Base-by-base conservation (phyloP, 2,888 invertebrate species). In the Exephanes ischioxanthus region DNA sequence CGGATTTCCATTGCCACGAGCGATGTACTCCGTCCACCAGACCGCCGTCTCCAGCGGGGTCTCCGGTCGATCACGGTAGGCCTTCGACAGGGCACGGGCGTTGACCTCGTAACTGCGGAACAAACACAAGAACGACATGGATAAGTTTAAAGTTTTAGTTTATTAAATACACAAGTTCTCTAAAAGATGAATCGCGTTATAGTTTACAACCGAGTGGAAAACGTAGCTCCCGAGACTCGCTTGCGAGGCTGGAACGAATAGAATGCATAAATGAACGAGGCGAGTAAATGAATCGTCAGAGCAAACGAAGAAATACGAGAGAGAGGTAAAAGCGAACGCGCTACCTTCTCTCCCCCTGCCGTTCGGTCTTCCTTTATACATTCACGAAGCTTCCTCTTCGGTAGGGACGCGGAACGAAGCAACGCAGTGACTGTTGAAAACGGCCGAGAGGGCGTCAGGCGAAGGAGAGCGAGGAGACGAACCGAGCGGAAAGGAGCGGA, bases 1-100 rank as follows among this genome's bases (percentile, higher is more conserved):
- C 2, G 80, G 75, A 53, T 81, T 72, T 66, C 89, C 89, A 76
- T 89, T 88, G n/a, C 88, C 88, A 26, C 90, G 86, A 2, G 87
- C 89, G 0, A 88, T 63, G 71, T 89, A 90, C 76, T 90, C 90
- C 9, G 86, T 80, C 90, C 90, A 90, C 90, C 90, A 90, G 26
- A 90, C 86, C 26, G 90, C 89, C 3, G 87, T 89, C 53, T 89
- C 84, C 61, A 89, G 37, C 37, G 90, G 86, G 30, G 80, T 80
- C 48, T 68, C 41, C 11, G 89, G 88, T 48, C 90, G 88, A 76
- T 90, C 90, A 19, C 70, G 80, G 83, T 88, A 89, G 68, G 87
- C 88, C 68, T 76, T 84, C 63, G 89, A 86, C 11, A 90, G 86
- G n/a, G 84, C 83, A 22, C 85, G 87, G 4, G 89, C 89, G 73